Evolutionary conservation across 1,140 invertebrate species (phyloP), one percentile per base, ranked within the genome.

Genomic region (Galleria mellonella): DNA sequence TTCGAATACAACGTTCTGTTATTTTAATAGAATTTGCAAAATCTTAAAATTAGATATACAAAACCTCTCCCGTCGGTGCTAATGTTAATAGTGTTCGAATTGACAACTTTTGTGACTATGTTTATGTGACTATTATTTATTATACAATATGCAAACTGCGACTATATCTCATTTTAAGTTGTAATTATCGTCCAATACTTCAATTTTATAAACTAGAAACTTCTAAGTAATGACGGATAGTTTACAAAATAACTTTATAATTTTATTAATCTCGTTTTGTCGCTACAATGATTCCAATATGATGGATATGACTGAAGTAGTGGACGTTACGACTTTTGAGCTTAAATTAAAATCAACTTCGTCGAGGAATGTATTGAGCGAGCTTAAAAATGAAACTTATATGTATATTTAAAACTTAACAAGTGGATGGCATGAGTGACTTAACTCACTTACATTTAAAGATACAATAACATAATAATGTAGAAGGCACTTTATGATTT

Each of bases 401-500:
- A 23, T 47, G 51, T 63, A 65, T 23, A 23, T 67, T 74, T 75
- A 83, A 82, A 85, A 77, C 81, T 85, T 83, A 85, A 85, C 78
- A 82, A 81, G 66, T 83, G 81, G 78, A 85, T 85, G 81, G 81
- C 81, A 84, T 84, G 81, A 76, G 77, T 84, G 81, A 84, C 82
- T 85, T 85, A 84, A 79, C 78, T 71, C 71, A 82, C 81, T 84
- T 83, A 84, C 35, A 74, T 59, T 76, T 78, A 68, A 44, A 64
- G 56, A 75, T 71, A 67, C 69, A 28, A 38, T 62, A 72, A 75
- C 57, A 60, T 68, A 65, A 78, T 77, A 17, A 82, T 69, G 74
- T 75, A 62, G 64, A 82, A 81, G 78, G 76, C 75, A 83, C 77
- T 70, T 79, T 55, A 72, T 59, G 56, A 59, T 65, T 72, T 72